Conservation (phyloP, 2,797 vertebrate genomes). For the Cyclopterus lumpus region DNA sequence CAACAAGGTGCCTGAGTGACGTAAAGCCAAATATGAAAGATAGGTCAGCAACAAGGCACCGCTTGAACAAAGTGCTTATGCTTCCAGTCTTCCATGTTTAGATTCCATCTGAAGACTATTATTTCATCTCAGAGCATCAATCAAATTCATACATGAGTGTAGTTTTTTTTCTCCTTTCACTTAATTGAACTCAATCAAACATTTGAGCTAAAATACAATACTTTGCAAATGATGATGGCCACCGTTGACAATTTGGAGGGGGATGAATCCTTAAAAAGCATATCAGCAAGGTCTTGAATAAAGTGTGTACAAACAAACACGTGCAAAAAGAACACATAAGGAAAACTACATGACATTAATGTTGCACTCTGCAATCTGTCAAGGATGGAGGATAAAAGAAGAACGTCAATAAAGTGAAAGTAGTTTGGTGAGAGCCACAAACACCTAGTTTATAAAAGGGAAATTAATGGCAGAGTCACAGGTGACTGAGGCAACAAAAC, state of each 20-base stretch:
- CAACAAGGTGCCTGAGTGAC: conserved; percentile 37
- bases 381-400: conserved; percentile 44
- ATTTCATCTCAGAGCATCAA: conserved; percentile 3
- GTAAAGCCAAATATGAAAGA: conserved; percentile 13
- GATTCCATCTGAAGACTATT: background rate
- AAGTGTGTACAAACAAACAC: conserved; percentile 14
- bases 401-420: conserved; percentile 28
- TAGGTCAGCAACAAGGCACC: background rate
- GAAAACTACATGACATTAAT: conserved; percentile 31
- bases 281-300: conserved; percentile 27
- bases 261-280: conserved; percentile 36
- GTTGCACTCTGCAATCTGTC: conserved; percentile 12
- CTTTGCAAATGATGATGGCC: conserved; percentile 8
- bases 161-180: background rate
- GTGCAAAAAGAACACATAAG: conserved; percentile 11
- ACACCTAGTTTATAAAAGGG: conserved; percentile 14
- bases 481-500: conserved; percentile 13
- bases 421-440: conserved; percentile 28
- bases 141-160: background rate
- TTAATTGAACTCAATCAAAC: background rate
- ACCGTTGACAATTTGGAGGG: background rate
- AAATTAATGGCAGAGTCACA: conserved; percentile 34
- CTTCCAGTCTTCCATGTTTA: background rate
- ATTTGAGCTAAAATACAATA: background rate
- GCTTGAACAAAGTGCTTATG: background rate